Conservation (phyloP, 2,888 invertebrate genomes). For the Eumacrocentrus americanus region DNA sequence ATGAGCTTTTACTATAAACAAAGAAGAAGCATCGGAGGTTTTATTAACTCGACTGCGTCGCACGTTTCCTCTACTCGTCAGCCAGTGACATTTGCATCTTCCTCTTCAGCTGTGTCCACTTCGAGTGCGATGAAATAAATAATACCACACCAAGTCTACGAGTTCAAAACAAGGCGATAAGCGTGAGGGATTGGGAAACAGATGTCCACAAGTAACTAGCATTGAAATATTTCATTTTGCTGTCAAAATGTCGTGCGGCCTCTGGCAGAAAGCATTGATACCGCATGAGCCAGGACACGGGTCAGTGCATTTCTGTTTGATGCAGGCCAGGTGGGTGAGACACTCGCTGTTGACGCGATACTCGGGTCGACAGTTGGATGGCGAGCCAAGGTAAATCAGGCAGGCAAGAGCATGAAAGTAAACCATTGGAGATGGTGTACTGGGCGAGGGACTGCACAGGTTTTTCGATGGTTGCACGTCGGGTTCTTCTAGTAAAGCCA, state of each 20-base stretch:
- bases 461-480: slow-evolving; percentile 46
- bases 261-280: slow-evolving; percentile 67
- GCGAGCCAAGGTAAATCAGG: slow-evolving; percentile 73
- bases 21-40: too few species aligned
- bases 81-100: too few species aligned
- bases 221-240: too few species aligned
- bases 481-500: slow-evolving; percentile 33
- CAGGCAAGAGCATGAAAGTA: slow-evolving; percentile 74
- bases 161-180: too few species aligned
- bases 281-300: slow-evolving; percentile 72
- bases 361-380: slow-evolving; percentile 79
- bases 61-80: too few species aligned
- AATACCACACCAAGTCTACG: too few species aligned
- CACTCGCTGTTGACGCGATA: slow-evolving; percentile 75
- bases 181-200: too few species aligned
- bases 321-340: slow-evolving; percentile 67
- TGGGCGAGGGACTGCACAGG: slow-evolving; percentile 67
- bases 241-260: slow-evolving; percentile 72
- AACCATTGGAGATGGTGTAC: slow-evolving; percentile 62
- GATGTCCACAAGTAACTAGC: too few species aligned
- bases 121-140: too few species aligned
- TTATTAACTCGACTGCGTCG: too few species aligned
- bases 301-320: slow-evolving; percentile 70
- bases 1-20: too few species aligned
- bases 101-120: too few species aligned